Conservation (phyloP, 2,797 vertebrate genomes). For the Podargus strigoides region DNA sequence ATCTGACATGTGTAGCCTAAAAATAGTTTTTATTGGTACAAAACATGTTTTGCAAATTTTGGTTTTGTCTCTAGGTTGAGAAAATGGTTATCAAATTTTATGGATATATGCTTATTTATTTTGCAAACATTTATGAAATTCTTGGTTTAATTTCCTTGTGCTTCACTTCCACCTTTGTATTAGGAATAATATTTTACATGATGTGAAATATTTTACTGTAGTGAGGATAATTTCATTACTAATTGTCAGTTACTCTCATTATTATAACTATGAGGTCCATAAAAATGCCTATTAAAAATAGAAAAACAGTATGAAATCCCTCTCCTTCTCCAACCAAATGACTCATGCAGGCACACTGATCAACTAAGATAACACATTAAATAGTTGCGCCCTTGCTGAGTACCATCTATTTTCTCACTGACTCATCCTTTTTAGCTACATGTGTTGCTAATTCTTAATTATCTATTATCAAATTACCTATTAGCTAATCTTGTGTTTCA, state of each 20-base stretch:
- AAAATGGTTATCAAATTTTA: conserved; percentile 9
- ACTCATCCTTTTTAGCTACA: conserved; percentile 42
- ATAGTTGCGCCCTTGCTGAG: conserved; percentile 29
- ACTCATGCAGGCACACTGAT: conserved; percentile 43
- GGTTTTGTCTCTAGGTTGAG: not conserved
- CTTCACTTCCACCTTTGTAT: conserved; percentile 25
- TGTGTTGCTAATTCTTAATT: conserved; percentile 46
- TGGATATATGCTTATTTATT: conserved; percentile 29
- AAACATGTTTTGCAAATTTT: not conserved
- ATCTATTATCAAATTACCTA: conserved; percentile 55
- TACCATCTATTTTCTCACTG: conserved; percentile 23
- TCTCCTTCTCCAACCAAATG: conserved; percentile 36
- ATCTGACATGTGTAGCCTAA: not conserved
- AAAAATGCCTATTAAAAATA: conserved; percentile 60
- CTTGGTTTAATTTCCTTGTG: conserved; percentile 25
- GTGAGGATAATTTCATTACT: conserved; percentile 57
- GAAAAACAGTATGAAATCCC: conserved; percentile 34
- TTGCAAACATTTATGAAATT: conserved; percentile 11
- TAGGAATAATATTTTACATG: conserved; percentile 20
- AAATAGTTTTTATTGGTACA: not conserved
- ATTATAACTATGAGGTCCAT: conserved; percentile 34
- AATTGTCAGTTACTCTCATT: conserved; percentile 61
- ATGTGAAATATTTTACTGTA: conserved; percentile 54
- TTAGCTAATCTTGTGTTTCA: conserved; percentile 44
- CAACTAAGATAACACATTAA: conserved; percentile 36